Percentiles rank a stretch among this genome's conserved stretches.
Evolutionary conservation across 2,888 invertebrate genomes (phyloP).

Genomic region (Exocentrus adspersus): DNA sequence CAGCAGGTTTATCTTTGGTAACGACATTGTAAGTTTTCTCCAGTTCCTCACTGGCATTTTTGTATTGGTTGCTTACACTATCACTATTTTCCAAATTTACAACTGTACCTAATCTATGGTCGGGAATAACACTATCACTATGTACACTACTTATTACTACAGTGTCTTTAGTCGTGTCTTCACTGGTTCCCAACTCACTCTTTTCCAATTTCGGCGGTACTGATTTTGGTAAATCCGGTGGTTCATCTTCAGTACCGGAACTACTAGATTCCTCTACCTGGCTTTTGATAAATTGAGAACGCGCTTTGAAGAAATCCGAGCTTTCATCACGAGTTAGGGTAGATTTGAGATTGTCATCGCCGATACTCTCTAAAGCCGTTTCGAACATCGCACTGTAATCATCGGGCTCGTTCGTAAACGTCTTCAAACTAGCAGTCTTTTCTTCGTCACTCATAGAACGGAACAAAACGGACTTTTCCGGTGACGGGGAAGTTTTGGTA

Average conservation of each 20-base stretch:
- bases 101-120: slow-evolving; percentile 39
- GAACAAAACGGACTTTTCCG: slow-evolving; percentile 50
- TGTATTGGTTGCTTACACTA: slow-evolving; percentile 50
- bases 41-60: slow-evolving; percentile 32
- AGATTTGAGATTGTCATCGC: slow-evolving; percentile 38
- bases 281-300: slow-evolving; percentile 62
- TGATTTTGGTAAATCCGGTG: slow-evolving; percentile 54
- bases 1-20: slow-evolving; percentile 61
- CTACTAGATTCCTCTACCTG: slow-evolving; percentile 55
- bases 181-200: slow-evolving; percentile 39
- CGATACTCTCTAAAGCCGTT: slow-evolving; percentile 53
- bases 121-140: slow-evolving; percentile 53
- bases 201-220: slow-evolving; percentile 44
- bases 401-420: slow-evolving; percentile 52
- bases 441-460: slow-evolving; percentile 70
- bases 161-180: slow-evolving; percentile 11
- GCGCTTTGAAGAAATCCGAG: slow-evolving; percentile 55
- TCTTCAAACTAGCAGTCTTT: slow-evolving; percentile 62
- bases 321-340: slow-evolving; percentile 48
- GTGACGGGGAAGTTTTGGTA: slow-evolving; percentile 43
- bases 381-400: slow-evolving; percentile 60
- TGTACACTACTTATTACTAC: slow-evolving; percentile 31
- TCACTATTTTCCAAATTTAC: slow-evolving; percentile 45
- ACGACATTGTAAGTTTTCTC: slow-evolving; percentile 54
- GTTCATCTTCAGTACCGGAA: slow-evolving; percentile 48